Evolutionary conservation across 2,797 vertebrate genomes (phyloP), one percentile per base, ranked within the genome.

Genomic region (Phalanger gymnotis): DNA sequence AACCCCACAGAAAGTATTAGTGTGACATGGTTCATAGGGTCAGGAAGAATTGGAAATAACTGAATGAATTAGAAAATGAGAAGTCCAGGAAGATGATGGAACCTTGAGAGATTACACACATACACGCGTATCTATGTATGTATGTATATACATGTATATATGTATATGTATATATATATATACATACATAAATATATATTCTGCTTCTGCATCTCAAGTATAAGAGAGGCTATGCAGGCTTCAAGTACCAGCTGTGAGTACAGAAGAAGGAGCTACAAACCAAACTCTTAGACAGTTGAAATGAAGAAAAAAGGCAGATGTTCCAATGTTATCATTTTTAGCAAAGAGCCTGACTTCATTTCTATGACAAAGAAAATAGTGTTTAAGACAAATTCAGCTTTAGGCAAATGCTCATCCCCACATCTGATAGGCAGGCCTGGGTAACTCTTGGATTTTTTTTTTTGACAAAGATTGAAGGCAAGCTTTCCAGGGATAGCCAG

Each of bases 401-500:
- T 31, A 81, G 91, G 56, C 94, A 97, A 97, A 95, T 47, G 0
- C 34, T 90, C 90, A 40, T 28, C 34, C 31, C 90, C 90, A 25
- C 92, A 2, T 93, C 87, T 96, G 73, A 94, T 6, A 4, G n/a
- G 27, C 61, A n/a, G 27, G 22, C 19, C 25, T 14, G 73, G 94
- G 19, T 57, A 97, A 92, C 73, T 47, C 31, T 55, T 96, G 95
- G 61, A 92, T 97, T 81, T 73, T 97, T 96, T 34, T 61, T 97
- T 96, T 92, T 96, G 96, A 94, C 89, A 97, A 66, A 40, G 73
- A 27, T 97, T 94, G 94, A 93, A 94, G 97, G 66, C 81, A 97
- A 25, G 93, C 53, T 94, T 93, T 90, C 28, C 89, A 95, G 94
- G 97, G 57, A 58, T 54, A 95, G 51, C 96, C 40, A 94, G 81